phyloP scores from a whole-genome alignment of 1,140 invertebrate genomes.

The Odontomachus brunneus region DNA sequence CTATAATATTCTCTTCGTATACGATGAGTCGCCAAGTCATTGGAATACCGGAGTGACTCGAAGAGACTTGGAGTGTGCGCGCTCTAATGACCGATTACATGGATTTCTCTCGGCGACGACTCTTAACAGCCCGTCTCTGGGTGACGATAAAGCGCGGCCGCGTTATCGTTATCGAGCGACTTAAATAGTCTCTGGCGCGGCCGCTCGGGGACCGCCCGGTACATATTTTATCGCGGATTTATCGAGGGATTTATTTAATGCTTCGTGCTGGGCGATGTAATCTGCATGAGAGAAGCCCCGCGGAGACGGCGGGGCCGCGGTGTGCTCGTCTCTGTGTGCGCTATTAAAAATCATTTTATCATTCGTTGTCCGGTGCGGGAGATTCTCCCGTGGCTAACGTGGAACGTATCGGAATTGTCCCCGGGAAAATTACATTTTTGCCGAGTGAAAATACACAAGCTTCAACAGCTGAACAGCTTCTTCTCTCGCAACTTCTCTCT shows the following conservation, averaged over 20 bases:
- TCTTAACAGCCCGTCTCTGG: neutral
- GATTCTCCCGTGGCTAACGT: conserved; percentile 8
- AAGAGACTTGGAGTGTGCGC: no score
- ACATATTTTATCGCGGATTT: conserved; percentile 49
- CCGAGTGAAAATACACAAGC: conserved; percentile 11
- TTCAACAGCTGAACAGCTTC: no score
- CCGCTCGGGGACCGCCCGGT: neutral
- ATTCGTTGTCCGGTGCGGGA: neutral
- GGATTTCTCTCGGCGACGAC: conserved; percentile 1
- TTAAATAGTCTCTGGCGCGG: neutral
- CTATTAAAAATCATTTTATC: conserved; percentile 53
- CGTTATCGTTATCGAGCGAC: conserved; percentile 27
- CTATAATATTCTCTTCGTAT: no score
- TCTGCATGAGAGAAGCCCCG: conserved; percentile 22
- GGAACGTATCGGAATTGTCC: conserved; percentile 17
- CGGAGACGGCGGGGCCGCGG: no score
- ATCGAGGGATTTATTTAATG: conserved; percentile 37
- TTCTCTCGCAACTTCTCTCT: no score
- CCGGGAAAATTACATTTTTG: conserved; percentile 35
- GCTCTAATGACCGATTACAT: neutral
- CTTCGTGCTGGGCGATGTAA: neutral
- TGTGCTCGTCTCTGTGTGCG: neutral
- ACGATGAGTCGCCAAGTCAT: no score
- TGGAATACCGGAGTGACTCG: no score
- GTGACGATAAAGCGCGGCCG: neutral